phyloP scores from a whole-genome alignment of 2,113 vertebrate species.

The Henicopernis longicauda region DNA sequence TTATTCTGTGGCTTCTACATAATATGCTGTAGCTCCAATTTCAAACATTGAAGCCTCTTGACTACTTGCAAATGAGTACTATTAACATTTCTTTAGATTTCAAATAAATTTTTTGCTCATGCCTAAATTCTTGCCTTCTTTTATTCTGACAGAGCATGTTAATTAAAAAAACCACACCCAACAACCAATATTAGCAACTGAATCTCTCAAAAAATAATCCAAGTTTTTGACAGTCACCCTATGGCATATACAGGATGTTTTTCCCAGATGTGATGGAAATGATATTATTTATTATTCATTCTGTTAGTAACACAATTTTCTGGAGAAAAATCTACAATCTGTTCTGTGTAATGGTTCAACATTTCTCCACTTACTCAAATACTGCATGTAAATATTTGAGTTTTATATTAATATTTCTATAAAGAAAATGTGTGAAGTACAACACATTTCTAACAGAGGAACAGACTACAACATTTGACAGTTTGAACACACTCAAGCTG shows the following conservation, averaged over 20 bases:
- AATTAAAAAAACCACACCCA: neutral
- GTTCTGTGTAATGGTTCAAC: neutral
- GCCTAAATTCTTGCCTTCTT: neutral
- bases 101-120: neutral
- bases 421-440: neutral
- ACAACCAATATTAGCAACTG: neutral
- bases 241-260: neutral
- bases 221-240: slow-evolving; percentile 5
- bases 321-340: slow-evolving; percentile 35
- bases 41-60: neutral
- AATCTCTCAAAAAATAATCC: slow-evolving; percentile 17
- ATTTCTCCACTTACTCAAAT: neutral
- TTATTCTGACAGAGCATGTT: neutral
- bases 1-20: neutral
- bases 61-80: slow-evolving; percentile 19
- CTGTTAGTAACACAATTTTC: slow-evolving; percentile 25
- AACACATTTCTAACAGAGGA: neutral
- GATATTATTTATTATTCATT: slow-evolving; percentile 47
- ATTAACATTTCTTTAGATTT: slow-evolving; percentile 47
- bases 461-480: neutral
- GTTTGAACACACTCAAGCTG: neutral
- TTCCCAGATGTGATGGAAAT: neutral
- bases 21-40: neutral
- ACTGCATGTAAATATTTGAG: slow-evolving; percentile 19
- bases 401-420: slow-evolving; percentile 29